Conservation (phyloP, 2,888 invertebrate genomes). For the Cantharis rustica region DNA sequence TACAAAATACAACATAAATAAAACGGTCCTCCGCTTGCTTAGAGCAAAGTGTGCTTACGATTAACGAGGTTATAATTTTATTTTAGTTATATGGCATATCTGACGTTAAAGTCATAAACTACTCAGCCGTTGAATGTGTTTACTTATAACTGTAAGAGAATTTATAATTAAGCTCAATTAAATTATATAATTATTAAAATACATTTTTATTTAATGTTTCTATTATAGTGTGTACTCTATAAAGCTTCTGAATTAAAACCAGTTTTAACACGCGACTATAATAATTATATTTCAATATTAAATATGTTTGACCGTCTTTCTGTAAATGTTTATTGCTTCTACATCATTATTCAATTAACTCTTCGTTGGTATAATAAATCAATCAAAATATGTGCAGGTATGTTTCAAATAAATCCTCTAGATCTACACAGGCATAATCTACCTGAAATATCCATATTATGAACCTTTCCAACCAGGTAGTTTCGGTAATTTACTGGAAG, state of each 20-base stretch:
- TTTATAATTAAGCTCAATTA: not conserved
- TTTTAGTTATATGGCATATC: no score
- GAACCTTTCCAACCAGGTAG: not conserved
- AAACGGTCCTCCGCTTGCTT: no score
- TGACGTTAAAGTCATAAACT: no score
- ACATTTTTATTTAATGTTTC: not conserved
- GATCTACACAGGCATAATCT: not conserved
- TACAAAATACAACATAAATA: no score
- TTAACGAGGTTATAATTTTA: no score
- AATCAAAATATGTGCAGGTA: not conserved
- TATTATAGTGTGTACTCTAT: not conserved
- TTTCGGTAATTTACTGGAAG: not conserved
- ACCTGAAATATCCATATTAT: not conserved
- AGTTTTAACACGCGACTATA: not conserved
- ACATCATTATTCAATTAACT: slow-evolving; percentile 11
- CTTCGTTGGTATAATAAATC: slow-evolving; percentile 1
- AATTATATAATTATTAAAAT: not conserved
- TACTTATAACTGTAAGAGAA: not conserved
- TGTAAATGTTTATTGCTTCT: not conserved
- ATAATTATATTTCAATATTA: not conserved
- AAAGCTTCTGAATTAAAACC: not conserved
- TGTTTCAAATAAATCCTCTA: not conserved
- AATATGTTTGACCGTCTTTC: not conserved
- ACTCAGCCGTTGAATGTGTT: not conserved
- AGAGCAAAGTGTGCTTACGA: no score